phyloP scores from a whole-genome alignment of 2,797 vertebrate genomes.

The Acipenser oxyrinchus region DNA sequence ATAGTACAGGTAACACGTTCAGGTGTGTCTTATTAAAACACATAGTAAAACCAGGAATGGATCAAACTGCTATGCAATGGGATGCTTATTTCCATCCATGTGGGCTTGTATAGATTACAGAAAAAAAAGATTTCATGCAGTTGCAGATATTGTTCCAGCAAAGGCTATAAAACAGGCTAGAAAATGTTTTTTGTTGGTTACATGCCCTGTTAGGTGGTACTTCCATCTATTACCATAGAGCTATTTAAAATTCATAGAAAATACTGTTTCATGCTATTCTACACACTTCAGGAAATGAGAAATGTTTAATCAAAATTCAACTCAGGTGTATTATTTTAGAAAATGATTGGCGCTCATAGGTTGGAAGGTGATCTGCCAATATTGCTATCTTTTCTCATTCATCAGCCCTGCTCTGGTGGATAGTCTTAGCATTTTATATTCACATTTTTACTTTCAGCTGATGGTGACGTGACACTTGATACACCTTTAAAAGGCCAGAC shows the following conservation, averaged over 20 bases:
- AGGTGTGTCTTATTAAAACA: too few relatives aligned
- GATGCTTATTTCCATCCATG: too few relatives aligned
- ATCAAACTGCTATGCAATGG: too few relatives aligned
- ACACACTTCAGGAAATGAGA: conserved; percentile 4
- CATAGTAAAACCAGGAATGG: too few relatives aligned
- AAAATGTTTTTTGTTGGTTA: too few relatives aligned
- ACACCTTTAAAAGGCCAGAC: background rate
- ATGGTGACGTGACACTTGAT: conserved; percentile 1
- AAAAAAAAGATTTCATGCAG: too few relatives aligned
- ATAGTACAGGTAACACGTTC: too few relatives aligned
- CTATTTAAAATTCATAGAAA: conserved; percentile 5
- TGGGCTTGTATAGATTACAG: too few relatives aligned
- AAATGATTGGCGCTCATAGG: conserved; percentile 1
- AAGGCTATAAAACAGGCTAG: too few relatives aligned
- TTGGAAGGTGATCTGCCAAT: conserved; percentile 32
- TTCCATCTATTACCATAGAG: background rate
- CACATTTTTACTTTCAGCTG: background rate
- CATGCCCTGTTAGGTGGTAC: background rate
- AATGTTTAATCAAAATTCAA: conserved; percentile 6
- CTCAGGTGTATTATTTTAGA: conserved; percentile 7
- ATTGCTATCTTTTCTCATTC: conserved; percentile 39
- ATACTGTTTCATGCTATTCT: conserved; percentile 1
- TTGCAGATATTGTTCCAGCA: too few relatives aligned
- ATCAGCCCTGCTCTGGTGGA: conserved; percentile 34
- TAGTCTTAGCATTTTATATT: background rate